Percentiles rank a stretch among this genome's conserved stretches.
Conservation (phyloP, 2,113 vertebrate species). For the Colossoma macropomum region DNA sequence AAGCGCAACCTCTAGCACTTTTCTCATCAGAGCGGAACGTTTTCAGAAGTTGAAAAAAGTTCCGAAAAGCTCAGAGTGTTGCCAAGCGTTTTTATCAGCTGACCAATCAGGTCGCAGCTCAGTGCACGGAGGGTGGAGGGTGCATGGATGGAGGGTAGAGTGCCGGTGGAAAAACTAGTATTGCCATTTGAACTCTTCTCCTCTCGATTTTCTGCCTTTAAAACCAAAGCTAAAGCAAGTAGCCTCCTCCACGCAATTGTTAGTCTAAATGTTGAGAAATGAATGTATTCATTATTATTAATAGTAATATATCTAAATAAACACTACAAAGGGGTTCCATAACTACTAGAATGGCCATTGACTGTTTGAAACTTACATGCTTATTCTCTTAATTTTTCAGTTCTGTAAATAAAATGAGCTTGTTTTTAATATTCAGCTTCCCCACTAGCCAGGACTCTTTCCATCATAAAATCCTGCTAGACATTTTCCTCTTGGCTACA, state of each 20-base stretch:
- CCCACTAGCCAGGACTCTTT: no score
- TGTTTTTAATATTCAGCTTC: no score
- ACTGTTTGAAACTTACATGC: no score
- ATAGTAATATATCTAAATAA: neutral
- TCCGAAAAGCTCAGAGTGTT: neutral
- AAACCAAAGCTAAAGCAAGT: neutral
- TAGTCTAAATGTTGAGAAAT: neutral
- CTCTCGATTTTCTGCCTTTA: neutral
- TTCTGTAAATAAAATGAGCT: no score
- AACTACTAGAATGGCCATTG: no score
- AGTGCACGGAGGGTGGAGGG: neutral
- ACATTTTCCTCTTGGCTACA: no score
- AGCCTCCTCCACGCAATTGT: neutral
- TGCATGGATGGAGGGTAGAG: no score
- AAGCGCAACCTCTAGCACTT: neutral
- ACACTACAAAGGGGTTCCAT: no score
- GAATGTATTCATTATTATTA: neutral
- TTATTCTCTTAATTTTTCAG: no score
- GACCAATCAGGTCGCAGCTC: neutral
- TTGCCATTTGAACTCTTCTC: neutral
- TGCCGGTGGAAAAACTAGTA: neutral
- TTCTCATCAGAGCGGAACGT: neutral
- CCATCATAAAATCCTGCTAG: no score
- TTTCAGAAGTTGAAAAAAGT: neutral
- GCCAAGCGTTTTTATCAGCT: neutral